Conservation (phyloP, 2,888 invertebrate genomes). For the Heliconius cydno region DNA sequence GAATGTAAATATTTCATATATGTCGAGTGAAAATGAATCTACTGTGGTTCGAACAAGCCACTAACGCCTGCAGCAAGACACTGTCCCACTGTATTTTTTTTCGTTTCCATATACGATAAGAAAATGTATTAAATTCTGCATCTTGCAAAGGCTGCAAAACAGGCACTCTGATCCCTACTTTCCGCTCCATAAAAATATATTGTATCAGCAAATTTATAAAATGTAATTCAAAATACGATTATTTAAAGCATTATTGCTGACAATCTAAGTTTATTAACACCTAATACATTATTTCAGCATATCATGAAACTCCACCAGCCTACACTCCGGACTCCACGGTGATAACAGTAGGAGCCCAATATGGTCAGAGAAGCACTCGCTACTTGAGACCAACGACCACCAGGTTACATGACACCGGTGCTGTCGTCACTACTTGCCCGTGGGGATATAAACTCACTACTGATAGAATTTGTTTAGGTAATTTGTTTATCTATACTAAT, state of each 20-base stretch:
- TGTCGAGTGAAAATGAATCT: too few species aligned
- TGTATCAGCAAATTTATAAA: too few species aligned
- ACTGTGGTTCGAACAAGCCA: not conserved
- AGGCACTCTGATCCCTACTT: too few species aligned
- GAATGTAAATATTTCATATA: too few species aligned
- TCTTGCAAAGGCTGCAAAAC: too few species aligned
- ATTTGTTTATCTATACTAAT: constrained; percentile 37
- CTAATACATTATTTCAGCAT: constrained; percentile 20
- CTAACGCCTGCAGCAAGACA: too few species aligned
- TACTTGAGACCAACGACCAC: constrained; percentile 62
- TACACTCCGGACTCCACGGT: constrained; percentile 59
- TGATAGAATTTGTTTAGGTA: constrained; percentile 86
- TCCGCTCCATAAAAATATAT: too few species aligned
- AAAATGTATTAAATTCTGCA: too few species aligned
- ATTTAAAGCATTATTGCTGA: too few species aligned
- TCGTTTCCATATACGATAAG: too few species aligned
- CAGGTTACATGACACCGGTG: constrained; percentile 57
- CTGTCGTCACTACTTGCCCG: constrained; percentile 84
- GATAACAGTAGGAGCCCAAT: constrained; percentile 77
- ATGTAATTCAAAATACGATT: too few species aligned
- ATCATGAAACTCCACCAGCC: constrained; percentile 34
- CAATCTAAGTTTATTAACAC: not conserved
- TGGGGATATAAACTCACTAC: constrained; percentile 89
- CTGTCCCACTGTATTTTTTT: too few species aligned
- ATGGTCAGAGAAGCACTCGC: constrained; percentile 69